Conservation (phyloP, 2,888 invertebrate genomes). For the Anaspis maculata region DNA sequence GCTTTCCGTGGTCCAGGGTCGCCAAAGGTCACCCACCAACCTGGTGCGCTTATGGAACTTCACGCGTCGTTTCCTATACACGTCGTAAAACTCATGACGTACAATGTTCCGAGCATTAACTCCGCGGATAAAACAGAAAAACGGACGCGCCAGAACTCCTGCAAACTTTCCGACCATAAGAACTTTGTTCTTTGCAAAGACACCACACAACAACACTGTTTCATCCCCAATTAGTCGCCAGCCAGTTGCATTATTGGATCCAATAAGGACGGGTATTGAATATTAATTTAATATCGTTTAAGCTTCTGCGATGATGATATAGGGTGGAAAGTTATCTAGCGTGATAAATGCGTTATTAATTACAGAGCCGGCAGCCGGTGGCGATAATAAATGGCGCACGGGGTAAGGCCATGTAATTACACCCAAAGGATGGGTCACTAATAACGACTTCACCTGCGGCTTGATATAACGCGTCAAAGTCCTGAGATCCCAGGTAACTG, state of each 20-base stretch:
- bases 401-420: constrained; percentile 22
- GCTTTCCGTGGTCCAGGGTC: constrained; percentile 11
- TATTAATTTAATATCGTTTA: constrained; percentile 11
- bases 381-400: constrained; percentile 29
- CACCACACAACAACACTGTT: no score
- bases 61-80: constrained; percentile 20
- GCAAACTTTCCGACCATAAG: no score
- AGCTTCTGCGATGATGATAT: constrained; percentile 8
- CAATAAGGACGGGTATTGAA: no score
- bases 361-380: constrained; percentile 25
- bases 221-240: no score
- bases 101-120: constrained; percentile 22
- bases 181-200: no score
- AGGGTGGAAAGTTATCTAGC: constrained; percentile 13
- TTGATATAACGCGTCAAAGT: no score
- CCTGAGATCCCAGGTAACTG: no score
- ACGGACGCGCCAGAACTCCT: no score
- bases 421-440: constrained; percentile 23
- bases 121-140: constrained; percentile 20
- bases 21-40: constrained; percentile 9
- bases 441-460: constrained; percentile 23
- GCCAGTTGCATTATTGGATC: no score
- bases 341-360: constrained; percentile 34
- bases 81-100: constrained; percentile 19
- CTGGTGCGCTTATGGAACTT: no score